phyloP scores from a whole-genome alignment of 2,113 vertebrate species.

The Antigone vipio region DNA sequence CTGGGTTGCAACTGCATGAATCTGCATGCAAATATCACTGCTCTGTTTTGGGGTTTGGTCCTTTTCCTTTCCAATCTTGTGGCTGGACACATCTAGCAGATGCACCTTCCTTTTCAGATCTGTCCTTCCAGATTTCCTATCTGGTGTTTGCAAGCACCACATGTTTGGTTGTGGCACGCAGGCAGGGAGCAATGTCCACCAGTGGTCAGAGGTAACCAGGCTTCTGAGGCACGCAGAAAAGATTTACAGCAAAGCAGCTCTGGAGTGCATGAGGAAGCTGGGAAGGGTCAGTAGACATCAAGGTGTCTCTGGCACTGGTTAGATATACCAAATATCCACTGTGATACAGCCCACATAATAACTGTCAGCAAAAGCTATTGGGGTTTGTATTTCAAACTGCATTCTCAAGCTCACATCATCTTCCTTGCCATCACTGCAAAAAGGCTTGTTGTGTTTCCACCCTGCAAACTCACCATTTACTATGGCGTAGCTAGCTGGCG shows the following conservation, averaged over 20 bases:
- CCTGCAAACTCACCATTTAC: not conserved
- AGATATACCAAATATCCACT: not conserved
- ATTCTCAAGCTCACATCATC: not conserved
- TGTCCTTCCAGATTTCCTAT: not conserved
- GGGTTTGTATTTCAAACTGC: not conserved
- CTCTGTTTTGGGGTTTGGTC: not conserved
- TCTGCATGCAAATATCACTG: not conserved
- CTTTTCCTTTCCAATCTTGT: not conserved
- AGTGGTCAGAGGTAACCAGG: not conserved
- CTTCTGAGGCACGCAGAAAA: not conserved
- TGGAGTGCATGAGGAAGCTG: not conserved
- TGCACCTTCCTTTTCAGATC: not conserved
- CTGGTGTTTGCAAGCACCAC: not conserved
- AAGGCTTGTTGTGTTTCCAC: not conserved
- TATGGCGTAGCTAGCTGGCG: not conserved
- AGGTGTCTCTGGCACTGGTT: not conserved
- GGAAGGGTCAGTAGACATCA: not conserved
- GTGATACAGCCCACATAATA: not conserved
- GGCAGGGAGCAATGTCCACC: not conserved
- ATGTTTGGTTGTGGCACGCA: not conserved
- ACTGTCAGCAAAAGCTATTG: not conserved
- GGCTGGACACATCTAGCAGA: not conserved
- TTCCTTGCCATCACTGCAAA: not conserved
- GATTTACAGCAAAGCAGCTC: not conserved
- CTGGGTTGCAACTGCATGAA: not conserved